These are phyloP conservation scores for Paratilapia polleni DNA, from an alignment of 2,113 vertebrate species.

Conservation along the genomic window DNA sequence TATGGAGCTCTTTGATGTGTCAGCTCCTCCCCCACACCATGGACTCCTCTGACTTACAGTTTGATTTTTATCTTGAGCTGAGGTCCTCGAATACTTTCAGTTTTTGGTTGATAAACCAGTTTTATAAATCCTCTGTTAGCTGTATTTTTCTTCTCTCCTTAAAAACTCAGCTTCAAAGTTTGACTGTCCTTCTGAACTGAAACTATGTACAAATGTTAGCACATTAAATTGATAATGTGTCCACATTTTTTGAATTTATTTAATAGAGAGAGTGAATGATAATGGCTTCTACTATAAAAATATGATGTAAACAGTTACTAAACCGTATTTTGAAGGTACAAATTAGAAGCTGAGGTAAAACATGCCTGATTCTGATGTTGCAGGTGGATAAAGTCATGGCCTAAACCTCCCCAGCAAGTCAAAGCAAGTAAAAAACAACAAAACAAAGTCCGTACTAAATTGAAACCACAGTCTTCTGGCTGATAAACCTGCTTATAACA, in stretches of 20 bases:
- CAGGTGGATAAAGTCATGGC: accelerated
- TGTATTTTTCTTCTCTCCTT: neutral
- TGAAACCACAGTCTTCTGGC: no score
- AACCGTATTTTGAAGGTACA: neutral
- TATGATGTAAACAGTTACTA: neutral
- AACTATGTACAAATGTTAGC: neutral
- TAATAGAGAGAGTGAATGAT: neutral
- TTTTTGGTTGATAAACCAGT: neutral
- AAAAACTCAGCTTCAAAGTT: neutral
- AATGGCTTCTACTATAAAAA: neutral
- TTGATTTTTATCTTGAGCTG: neutral
- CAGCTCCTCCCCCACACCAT: neutral
- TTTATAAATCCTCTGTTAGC: neutral
- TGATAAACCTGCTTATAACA: no score
- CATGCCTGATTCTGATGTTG: neutral
- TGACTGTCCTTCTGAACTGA: neutral
- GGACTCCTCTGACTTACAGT: constrained; percentile 2
- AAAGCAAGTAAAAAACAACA: neutral
- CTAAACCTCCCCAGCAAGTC: accelerated
- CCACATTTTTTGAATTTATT: neutral
- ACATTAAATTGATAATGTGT: neutral
- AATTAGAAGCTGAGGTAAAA: accelerated
- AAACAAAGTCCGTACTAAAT: no score
- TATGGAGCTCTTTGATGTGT: neutral
- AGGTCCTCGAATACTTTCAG: neutral